Percentiles rank a stretch among this genome's conserved stretches.
Conservation (phyloP, 2,888 invertebrate species). For the Andrena chrysosceles region DNA sequence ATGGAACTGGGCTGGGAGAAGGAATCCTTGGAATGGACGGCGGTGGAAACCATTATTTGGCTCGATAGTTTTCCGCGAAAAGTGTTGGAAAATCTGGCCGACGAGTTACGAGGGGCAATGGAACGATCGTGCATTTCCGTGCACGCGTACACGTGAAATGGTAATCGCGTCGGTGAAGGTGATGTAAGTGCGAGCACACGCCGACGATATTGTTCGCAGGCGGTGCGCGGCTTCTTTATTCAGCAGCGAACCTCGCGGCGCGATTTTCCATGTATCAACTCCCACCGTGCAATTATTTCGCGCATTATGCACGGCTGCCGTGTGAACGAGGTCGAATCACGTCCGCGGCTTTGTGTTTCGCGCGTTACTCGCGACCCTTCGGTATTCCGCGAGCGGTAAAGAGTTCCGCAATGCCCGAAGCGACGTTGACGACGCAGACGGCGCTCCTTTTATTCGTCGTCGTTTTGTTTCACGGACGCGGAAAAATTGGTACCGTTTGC, state of each 20-base stretch:
- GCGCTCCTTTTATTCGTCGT: slow-evolving; percentile 9
- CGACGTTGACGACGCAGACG: background rate
- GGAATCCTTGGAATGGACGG: too few species aligned
- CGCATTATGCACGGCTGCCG: slow-evolving; percentile 36
- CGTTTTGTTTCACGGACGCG: slow-evolving; percentile 24
- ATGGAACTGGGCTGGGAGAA: background rate
- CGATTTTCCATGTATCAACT: slow-evolving; percentile 61
- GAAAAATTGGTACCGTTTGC: slow-evolving; percentile 27
- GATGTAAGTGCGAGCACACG: slow-evolving; percentile 45
- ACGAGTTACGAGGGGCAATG: background rate
- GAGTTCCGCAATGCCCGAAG: slow-evolving; percentile 11
- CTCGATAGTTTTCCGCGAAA: too few species aligned
- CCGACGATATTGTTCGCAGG: slow-evolving; percentile 40
- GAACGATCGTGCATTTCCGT: background rate
- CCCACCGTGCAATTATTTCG: slow-evolving; percentile 58
- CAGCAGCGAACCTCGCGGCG: slow-evolving; percentile 40
- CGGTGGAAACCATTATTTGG: too few species aligned
- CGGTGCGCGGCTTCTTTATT: slow-evolving; percentile 39
- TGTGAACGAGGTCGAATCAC: slow-evolving; percentile 68
- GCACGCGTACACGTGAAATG: background rate
- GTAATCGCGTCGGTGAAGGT: slow-evolving; percentile 33
- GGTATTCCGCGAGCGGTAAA: background rate
- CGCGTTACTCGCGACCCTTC: slow-evolving; percentile 22
- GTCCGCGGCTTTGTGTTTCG: slow-evolving; percentile 53
- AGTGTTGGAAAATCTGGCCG: background rate